Conservation (phyloP, 2,797 vertebrate genomes). For the Euphonia xanthogaster region DNA sequence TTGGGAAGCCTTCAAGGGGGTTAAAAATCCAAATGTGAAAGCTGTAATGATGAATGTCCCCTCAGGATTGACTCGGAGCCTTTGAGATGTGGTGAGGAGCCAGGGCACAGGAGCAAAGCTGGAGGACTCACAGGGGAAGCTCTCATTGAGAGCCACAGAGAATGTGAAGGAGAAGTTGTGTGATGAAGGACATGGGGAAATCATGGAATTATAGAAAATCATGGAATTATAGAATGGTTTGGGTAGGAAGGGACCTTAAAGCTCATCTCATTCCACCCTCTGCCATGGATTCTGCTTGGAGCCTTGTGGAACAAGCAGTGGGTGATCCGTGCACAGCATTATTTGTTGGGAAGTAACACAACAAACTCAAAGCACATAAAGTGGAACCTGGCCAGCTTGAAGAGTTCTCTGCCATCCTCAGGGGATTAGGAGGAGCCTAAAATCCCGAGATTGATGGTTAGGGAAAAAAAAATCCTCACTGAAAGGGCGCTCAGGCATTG, state of each 20-base stretch:
- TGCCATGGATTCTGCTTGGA: neutral
- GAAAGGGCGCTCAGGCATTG: neutral
- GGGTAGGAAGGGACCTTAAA: neutral
- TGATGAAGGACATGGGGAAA: neutral
- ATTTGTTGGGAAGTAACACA: neutral
- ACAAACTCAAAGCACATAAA: neutral
- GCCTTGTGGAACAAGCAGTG: neutral
- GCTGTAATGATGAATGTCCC: neutral
- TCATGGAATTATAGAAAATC: neutral
- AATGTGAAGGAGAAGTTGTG: neutral
- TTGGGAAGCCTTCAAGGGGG: slow-evolving; percentile 31
- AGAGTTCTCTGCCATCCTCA: neutral
- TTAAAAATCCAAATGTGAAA: slow-evolving; percentile 15
- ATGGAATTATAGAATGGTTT: neutral
- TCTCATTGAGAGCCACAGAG: neutral
- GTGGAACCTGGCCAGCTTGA: neutral
- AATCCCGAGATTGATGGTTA: neutral
- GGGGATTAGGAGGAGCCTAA: neutral
- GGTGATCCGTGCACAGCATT: accelerated
- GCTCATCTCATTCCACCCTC: neutral
- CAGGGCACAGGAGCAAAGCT: neutral
- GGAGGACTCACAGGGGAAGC: neutral
- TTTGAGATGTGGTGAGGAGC: neutral
- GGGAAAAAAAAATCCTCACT: neutral
- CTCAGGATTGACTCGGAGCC: neutral